Evolutionary conservation across 1,140 invertebrate genomes (phyloP).

Genomic region (Artemia franciscana): DNA sequence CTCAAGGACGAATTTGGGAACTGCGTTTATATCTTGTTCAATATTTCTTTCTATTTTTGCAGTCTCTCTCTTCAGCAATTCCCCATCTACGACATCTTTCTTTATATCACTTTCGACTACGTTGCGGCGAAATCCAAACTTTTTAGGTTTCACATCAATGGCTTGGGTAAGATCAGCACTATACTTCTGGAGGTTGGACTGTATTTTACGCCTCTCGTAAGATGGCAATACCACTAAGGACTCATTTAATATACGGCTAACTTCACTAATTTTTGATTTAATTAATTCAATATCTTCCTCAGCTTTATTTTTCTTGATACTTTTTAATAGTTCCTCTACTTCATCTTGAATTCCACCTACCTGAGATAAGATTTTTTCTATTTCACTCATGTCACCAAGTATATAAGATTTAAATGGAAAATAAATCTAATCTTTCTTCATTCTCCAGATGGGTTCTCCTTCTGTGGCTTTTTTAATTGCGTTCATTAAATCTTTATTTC

Average conservation of each 20-base stretch:
- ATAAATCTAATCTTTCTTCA: background rate
- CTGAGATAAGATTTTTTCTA: background rate
- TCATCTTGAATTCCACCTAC: background rate
- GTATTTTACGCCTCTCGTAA: background rate
- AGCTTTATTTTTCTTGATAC: background rate
- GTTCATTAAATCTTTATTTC: background rate
- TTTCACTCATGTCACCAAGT: background rate
- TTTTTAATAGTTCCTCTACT: background rate
- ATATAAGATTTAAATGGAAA: background rate
- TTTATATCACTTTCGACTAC: background rate
- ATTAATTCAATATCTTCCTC: background rate
- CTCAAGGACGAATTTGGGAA: no score
- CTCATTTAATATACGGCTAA: background rate
- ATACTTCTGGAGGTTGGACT: background rate
- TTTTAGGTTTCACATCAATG: background rate
- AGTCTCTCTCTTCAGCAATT: background rate
- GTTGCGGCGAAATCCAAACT: background rate
- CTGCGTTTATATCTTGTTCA: background rate
- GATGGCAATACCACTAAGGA: background rate
- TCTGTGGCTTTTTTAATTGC: background rate
- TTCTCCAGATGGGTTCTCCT: background rate
- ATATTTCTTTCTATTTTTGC: background rate
- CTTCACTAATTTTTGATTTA: background rate
- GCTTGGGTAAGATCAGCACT: background rate
- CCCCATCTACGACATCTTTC: background rate